These are phyloP conservation scores for Thecophora atra DNA, from an alignment of 2,888 invertebrate genomes.

Conservation along the genomic window DNA sequence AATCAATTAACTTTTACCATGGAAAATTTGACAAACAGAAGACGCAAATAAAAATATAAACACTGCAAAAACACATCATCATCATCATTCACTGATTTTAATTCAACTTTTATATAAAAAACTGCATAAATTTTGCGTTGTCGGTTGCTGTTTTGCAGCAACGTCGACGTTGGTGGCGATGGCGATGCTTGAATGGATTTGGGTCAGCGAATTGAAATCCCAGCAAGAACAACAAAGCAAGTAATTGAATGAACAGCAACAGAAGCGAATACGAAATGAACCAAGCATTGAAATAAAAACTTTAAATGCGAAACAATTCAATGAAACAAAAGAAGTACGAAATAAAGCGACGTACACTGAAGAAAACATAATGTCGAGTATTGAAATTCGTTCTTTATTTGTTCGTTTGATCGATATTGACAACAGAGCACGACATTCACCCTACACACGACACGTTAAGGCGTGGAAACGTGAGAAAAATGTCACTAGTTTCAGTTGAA, in stretches of 20 bases:
- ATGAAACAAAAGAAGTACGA: not conserved
- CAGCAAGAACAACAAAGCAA: not conserved
- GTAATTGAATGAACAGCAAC: not conserved
- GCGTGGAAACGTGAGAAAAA: not conserved
- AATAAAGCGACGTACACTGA: not conserved
- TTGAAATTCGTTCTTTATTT: no score
- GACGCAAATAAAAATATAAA: conserved; percentile 1
- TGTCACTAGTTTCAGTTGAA: not conserved
- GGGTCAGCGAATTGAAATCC: conserved; percentile 26
- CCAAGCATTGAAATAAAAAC: not conserved
- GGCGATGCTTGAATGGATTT: conserved; percentile 21
- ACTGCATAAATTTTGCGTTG: not conserved
- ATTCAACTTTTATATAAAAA: not conserved
- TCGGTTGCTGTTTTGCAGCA: conserved; percentile 6
- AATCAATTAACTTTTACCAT: no score
- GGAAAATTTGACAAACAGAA: not conserved
- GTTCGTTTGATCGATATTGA: no score
- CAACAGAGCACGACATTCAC: not conserved
- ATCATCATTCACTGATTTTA: not conserved
- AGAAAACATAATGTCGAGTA: not conserved
- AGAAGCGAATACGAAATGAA: not conserved
- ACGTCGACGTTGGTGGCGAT: not conserved
- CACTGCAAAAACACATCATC: not conserved
- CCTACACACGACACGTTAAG: not conserved
- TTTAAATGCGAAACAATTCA: not conserved